A percentile compares a stretch with the other conserved stretches of the same genome.
These are phyloP conservation scores for Lucilia sericata DNA, from an alignment of 1,140 invertebrate genomes.

Conservation along the genomic window DNA sequence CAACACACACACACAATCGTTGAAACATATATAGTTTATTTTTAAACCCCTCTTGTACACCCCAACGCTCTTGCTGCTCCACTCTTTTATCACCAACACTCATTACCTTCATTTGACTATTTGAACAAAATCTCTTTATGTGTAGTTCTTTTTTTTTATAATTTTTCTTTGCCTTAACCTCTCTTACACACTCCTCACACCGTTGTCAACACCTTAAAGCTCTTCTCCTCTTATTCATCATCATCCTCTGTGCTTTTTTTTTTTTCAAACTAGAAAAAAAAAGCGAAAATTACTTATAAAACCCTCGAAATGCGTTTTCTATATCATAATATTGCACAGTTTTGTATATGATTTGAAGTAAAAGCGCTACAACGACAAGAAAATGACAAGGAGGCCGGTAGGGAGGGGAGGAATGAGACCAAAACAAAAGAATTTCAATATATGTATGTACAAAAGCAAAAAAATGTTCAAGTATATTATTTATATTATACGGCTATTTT, in stretches of 20 bases:
- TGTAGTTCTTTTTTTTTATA: neutral
- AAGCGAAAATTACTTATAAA: conserved; percentile 15
- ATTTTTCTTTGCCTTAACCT: neutral
- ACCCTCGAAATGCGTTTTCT: conserved; percentile 21
- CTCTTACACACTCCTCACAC: neutral
- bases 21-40: neutral
- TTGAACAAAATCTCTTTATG: conserved; percentile 7
- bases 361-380: too few species aligned
- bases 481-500: neutral
- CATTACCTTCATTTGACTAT: neutral
- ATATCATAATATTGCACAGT: neutral
- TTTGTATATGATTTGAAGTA: too few species aligned
- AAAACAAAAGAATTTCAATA: conserved; percentile 17
- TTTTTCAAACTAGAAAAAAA: neutral
- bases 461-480: too few species aligned
- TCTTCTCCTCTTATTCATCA: neutral
- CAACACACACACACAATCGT: too few species aligned
- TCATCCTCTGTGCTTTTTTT: neutral
- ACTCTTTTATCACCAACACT: neutral
- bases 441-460: neutral
- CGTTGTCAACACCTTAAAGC: neutral
- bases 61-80: neutral
- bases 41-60: neutral
- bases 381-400: neutral
- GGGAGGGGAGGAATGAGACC: neutral